Evolutionary conservation across 2,888 invertebrate genomes (phyloP).

Genomic region (Hydriomena furcata): DNA sequence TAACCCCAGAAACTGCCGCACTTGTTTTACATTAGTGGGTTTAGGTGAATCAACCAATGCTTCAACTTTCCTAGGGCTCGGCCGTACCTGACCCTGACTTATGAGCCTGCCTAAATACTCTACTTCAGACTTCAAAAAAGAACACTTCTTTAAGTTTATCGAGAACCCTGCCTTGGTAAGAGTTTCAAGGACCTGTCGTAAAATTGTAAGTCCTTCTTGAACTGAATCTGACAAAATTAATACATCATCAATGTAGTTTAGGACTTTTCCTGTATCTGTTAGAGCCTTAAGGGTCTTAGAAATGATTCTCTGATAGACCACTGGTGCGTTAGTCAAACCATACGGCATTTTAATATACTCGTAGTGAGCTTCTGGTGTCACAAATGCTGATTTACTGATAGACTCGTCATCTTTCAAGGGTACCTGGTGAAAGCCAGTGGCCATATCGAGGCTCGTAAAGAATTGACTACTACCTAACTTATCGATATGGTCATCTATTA

Average conservation of each 20-base stretch:
- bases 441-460: neutral
- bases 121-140: neutral
- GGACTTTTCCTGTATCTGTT: neutral
- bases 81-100: neutral
- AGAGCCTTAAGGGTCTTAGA: neutral
- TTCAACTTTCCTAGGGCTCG: neutral
- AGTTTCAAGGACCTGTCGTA: neutral
- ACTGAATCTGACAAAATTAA: neutral
- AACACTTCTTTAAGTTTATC: neutral
- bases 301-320: neutral
- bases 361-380: neutral
- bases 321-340: neutral
- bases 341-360: neutral
- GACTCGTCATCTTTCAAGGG: neutral
- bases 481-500: neutral
- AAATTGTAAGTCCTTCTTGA: neutral
- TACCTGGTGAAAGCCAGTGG: neutral
- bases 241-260: neutral
- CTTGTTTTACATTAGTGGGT: neutral
- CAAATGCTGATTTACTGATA: neutral
- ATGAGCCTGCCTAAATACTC: neutral
- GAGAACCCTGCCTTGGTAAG: neutral
- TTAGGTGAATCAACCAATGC: neutral
- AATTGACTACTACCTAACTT: neutral
- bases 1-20: neutral